Evolutionary conservation across 2,888 invertebrate species (phyloP).

Genomic region (Itoplectis maculator): DNA sequence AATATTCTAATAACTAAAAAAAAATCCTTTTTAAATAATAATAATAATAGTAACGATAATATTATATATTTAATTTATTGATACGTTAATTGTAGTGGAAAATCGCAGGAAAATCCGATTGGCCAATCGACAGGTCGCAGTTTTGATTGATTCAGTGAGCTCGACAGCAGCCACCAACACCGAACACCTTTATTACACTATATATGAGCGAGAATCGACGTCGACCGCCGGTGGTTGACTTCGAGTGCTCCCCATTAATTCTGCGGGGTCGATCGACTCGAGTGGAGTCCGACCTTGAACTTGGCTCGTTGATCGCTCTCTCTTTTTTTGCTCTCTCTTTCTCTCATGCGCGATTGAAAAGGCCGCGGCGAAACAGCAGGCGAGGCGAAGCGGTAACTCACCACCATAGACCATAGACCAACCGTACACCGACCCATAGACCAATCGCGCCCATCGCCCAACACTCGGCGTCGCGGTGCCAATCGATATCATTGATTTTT

Average conservation of each 20-base stretch:
- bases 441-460: constrained; percentile 12
- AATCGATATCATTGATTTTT: constrained; percentile 65
- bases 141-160: constrained; percentile 27
- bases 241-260: constrained; percentile 64
- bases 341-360: constrained; percentile 45
- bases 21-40: too few species aligned
- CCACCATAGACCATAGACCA: too few species aligned
- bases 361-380: constrained; percentile 46
- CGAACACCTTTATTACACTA: constrained; percentile 58
- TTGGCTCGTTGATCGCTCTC: constrained; percentile 55
- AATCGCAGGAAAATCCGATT: constrained; percentile 15
- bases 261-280: constrained; percentile 58
- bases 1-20: too few species aligned
- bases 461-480: constrained; percentile 11
- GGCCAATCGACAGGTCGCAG: constrained; percentile 13
- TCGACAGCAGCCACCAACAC: background rate
- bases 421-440: too few species aligned
- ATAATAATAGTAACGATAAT: too few species aligned
- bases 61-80: too few species aligned
- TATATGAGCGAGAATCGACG: constrained; percentile 29
- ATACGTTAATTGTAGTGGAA: background rate
- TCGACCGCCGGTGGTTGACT: constrained; percentile 35
- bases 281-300: constrained; percentile 66
- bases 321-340: background rate
- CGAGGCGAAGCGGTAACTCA: background rate